Base-by-base conservation (phyloP, 2,888 invertebrate species). In the Calameuta filiformis region DNA sequence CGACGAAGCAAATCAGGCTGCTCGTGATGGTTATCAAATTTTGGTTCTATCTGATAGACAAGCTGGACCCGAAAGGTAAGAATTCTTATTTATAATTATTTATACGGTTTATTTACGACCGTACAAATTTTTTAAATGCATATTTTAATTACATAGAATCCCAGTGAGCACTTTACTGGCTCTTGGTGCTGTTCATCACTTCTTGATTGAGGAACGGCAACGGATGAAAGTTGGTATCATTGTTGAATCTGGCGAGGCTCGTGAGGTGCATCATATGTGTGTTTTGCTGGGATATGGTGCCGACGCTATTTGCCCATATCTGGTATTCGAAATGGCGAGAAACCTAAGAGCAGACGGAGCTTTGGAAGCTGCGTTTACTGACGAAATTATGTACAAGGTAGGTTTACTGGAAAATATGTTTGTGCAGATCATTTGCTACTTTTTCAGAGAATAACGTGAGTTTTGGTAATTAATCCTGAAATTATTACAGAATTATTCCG, bases 231-330 rank as follows among this genome's bases (percentile, higher is more conserved):
- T 98, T 34, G 99, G 98, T 68, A 93, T 99, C 77, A 94, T 99
- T 78, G 94, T 99, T 78, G 99, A 99, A 92, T 98, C 98, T 0
- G 99, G 97, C 1, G 99, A 99, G 92, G 98, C 98, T 0, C 94
- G 98, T 86, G 98, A 96, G 87, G 98, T 99, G 0, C 99, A 99
- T 90, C 99, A 99, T 89, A 96, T 99, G 92, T 99, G 98, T 88
- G 97, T 98, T 0, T 93, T 99, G 35, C 93, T 99, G 68, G 99
- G 97, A 86, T 99, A 98, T 91, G 99, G 99, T 40, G 99, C 98
- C 3, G 99, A 99, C 92, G 99, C 97, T 0, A 97, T 99, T 85
- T 99, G 99, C 86, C 99, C 99, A 0, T 99, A 99, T 92, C 92
- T 99, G 80, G 98, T 98, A 3, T 97, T 98, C 92, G 99, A 99